Evolutionary conservation across 2,888 invertebrate species (phyloP).

Genomic region (Colostygia pectinataria): DNA sequence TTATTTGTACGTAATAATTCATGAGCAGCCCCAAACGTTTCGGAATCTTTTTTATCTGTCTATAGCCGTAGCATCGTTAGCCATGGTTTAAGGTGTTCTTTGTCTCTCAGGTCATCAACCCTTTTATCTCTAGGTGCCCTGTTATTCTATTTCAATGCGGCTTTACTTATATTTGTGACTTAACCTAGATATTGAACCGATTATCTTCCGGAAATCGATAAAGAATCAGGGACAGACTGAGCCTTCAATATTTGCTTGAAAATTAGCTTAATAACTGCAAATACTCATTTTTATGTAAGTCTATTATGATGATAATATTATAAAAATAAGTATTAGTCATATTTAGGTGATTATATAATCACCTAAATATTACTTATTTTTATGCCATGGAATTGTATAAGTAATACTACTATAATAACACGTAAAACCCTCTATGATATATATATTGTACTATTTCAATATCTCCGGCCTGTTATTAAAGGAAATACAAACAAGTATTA

Average conservation of each 20-base stretch:
- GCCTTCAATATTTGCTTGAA: constrained; percentile 1
- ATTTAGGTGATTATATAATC: no score
- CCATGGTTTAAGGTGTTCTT: constrained; percentile 56
- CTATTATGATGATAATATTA: no score
- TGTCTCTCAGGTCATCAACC: constrained; percentile 61
- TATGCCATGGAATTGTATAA: no score
- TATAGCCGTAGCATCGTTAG: constrained; percentile 42
- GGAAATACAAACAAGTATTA: constrained; percentile 8
- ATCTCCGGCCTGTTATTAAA: not conserved
- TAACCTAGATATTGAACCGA: constrained; percentile 31
- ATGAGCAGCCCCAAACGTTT: no score
- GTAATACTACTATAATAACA: no score
- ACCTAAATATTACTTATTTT: no score
- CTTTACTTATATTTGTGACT: constrained; percentile 35
- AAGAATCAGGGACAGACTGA: constrained; percentile 25
- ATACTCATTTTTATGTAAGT: no score
- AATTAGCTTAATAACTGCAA: not conserved
- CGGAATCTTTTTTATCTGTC: constrained; percentile 35
- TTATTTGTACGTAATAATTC: no score
- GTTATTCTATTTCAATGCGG: constrained; percentile 49
- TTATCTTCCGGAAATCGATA: constrained; percentile 35
- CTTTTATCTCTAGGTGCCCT: constrained; percentile 61
- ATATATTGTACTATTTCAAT: constrained; percentile 5
- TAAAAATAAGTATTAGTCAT: no score
- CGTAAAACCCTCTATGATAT: no score